Evolutionary conservation across 2,797 vertebrate genomes (phyloP), one percentile per base, ranked within the genome.

Genomic region (Intellagama lesueurii): DNA sequence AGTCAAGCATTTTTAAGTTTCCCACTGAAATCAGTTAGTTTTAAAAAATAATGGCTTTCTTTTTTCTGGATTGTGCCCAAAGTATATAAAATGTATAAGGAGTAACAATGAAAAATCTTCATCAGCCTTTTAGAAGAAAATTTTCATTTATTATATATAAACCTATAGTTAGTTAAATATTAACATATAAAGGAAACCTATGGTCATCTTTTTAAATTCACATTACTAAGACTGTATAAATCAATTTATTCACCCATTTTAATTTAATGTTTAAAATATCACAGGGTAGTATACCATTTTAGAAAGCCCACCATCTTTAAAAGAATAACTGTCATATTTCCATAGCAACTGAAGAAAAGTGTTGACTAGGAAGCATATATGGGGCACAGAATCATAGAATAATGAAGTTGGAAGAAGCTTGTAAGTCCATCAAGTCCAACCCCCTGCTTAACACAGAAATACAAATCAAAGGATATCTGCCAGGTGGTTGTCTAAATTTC

Each of bases 221-320:
- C 91, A 90, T 68, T 77, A 86, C 49, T 69, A 87, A 52, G 7
- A 47, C 83, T 12, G 81, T 28, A 94, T 75, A 94, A 94, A 91
- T 66, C 44, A 12, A 89, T 84, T 94, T 89, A 82, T 72, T 90
- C 87, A 77, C 92, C 92, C 60, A 85, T 89, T 88, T 91, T 83
- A 4, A 87, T 70, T 89, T 87, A 60, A 60, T 92, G 91, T 87
- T 83, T 0, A 84, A 66, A 88, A 49, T 9, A 75, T 83, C 52
- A 87, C 52, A 56, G 44, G 83, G 44, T 85, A 9, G 22, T 5
- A 75, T 14, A 8, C n/a, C 73, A 82, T 94, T 94, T 92, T 86
- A 90, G 28, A 69, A 83, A 70, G 44, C 64, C 35, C 87, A 2
- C 11, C 16, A 35, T 1, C 66, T 87, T 60, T 28, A 72, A 32